phyloP scores from a whole-genome alignment of 2,113 vertebrate genomes.

The Varanus komodoensis region DNA sequence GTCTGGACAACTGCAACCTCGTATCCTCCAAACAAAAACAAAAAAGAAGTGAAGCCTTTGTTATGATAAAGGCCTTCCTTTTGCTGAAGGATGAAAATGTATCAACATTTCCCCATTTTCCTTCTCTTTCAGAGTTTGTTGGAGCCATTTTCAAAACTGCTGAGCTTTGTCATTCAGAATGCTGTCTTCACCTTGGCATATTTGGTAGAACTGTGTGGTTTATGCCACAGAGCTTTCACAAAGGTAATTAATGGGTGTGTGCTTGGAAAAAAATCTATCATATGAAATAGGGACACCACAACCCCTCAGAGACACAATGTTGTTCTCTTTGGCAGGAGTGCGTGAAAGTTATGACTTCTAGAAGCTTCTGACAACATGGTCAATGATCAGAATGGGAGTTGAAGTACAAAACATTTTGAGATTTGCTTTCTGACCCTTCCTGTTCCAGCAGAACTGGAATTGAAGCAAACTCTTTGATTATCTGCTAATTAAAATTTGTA shows the following conservation, averaged over 20 bases:
- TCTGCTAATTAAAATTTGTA: neutral
- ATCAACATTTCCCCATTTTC: conserved; percentile 53
- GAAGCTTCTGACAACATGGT: no score
- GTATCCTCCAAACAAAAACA: conserved; percentile 50
- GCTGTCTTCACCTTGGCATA: conserved; percentile 94
- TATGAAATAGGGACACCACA: conserved; percentile 17
- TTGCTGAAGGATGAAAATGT: conserved; percentile 32
- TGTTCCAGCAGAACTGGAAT: conserved; percentile 34
- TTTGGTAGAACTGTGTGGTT: conserved; percentile 95
- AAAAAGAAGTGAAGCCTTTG: neutral
- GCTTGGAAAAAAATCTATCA: conserved; percentile 15
- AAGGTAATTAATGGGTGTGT: conserved; percentile 83
- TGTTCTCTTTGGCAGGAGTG: neutral
- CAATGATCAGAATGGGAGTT: no score
- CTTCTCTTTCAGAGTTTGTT: conserved; percentile 88
- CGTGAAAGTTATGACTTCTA: no score
- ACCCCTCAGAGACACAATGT: no score
- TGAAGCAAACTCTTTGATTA: conserved; percentile 21
- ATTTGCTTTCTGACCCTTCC: no score
- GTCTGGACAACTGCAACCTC: conserved; percentile 14
- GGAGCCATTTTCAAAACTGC: conserved; percentile 96
- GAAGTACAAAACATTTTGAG: no score
- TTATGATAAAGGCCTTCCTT: conserved; percentile 54
- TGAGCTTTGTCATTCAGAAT: conserved; percentile 98
- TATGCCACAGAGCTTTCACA: conserved; percentile 96